Percentiles rank a stretch among this genome's conserved stretches.
Evolutionary conservation across 2,888 invertebrate genomes (phyloP).

Genomic region (Lasioglossum zephyrum): DNA sequence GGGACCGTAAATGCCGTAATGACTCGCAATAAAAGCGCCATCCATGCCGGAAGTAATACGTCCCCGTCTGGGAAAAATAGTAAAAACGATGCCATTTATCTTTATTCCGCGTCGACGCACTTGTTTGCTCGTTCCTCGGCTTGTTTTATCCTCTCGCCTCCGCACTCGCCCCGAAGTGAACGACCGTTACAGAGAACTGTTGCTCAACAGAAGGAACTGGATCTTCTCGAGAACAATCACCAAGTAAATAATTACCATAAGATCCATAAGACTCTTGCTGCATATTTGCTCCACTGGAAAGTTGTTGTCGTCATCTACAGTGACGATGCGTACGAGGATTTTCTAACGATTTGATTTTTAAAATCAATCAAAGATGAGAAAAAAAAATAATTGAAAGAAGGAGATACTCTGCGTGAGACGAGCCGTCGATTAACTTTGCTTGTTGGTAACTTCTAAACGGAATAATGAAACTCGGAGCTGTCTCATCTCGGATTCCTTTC

Average conservation of each 20-base stretch:
- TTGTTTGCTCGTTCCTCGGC: conserved; percentile 8
- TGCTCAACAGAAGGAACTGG: neutral
- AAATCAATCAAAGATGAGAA: neutral
- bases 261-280: neutral
- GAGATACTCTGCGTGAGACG: neutral
- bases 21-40: conserved; percentile 42
- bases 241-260: neutral
- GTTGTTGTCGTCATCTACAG: neutral
- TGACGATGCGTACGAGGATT: neutral
- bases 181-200: conserved; percentile 1
- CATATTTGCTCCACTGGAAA: neutral
- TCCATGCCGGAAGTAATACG: conserved; percentile 37
- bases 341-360: too few species aligned
- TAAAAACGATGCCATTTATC: conserved; percentile 36
- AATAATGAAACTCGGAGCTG: neutral
- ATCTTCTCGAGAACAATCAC: neutral
- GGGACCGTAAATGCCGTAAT: conserved; percentile 33
- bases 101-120: conserved; percentile 15
- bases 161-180: neutral
- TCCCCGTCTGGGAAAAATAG: conserved; percentile 30
- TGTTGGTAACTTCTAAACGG: neutral
- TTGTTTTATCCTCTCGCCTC: neutral
- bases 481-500: neutral
- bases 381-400: neutral
- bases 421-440: neutral